Percentiles rank a stretch among this genome's conserved stretches.
Conservation (phyloP, 1,140 invertebrate species). For the Bactericera cockerelli region DNA sequence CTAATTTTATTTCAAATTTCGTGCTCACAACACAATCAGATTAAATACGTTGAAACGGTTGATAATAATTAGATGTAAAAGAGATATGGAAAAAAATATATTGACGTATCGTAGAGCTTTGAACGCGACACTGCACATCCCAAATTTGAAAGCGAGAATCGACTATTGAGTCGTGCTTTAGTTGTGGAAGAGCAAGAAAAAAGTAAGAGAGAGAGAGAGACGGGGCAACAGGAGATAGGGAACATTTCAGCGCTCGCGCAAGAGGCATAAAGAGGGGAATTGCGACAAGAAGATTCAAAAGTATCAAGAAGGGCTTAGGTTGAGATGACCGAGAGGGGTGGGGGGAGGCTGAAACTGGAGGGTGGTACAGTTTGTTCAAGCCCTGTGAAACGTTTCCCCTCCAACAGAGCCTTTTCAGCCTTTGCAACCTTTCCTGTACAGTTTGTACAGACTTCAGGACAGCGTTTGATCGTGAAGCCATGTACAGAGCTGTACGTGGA, state of each 20-base stretch:
- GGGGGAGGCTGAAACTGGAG: neutral
- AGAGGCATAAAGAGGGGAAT: neutral
- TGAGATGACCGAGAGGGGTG: neutral
- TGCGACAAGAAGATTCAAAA: constrained; percentile 4
- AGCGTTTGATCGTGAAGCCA: too few relatives aligned
- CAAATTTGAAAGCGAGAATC: neutral
- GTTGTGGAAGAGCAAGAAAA: neutral
- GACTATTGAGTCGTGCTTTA: constrained; percentile 2
- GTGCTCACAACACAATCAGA: too few relatives aligned
- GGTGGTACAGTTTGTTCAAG: constrained; percentile 8
- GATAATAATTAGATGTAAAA: too few relatives aligned
- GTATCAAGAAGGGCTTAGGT: constrained; percentile 7
- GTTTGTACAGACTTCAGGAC: too few relatives aligned
- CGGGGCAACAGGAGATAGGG: neutral
- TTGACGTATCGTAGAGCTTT: too few relatives aligned
- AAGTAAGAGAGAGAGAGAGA: neutral
- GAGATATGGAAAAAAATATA: too few relatives aligned
- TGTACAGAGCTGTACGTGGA: too few relatives aligned
- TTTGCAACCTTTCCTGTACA: too few relatives aligned
- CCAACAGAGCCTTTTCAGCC: neutral
- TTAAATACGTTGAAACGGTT: too few relatives aligned
- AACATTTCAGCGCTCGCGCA: neutral
- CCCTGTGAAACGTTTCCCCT: neutral
- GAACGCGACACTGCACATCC: neutral
- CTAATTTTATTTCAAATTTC: too few relatives aligned